Percentiles rank a stretch among this genome's conserved stretches.
Evolutionary conservation across 1,140 invertebrate species (phyloP).

Genomic region (Aleiodes sp.): DNA sequence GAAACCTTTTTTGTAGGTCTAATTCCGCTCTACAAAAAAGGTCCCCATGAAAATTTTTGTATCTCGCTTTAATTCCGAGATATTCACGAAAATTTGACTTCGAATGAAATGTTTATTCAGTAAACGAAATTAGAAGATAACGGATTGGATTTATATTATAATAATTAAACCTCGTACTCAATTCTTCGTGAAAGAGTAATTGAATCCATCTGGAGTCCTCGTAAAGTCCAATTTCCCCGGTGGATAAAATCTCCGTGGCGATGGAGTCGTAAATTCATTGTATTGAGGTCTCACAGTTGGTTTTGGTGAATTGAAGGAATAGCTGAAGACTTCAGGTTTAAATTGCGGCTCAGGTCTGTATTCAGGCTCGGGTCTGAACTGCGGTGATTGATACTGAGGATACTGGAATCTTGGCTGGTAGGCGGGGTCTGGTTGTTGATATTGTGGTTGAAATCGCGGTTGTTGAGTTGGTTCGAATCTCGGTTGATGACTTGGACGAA

Average conservation of each 20-base stretch:
- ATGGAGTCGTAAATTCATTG: constrained; percentile 72
- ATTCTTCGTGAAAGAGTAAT: constrained; percentile 80
- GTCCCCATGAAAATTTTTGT: no score
- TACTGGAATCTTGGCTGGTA: not conserved
- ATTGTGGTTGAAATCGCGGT: constrained; percentile 49
- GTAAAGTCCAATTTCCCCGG: constrained; percentile 85
- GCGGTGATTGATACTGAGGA: constrained; percentile 50
- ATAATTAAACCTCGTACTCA: constrained; percentile 39
- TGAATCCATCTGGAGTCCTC: constrained; percentile 84
- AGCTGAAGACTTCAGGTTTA: constrained; percentile 49
- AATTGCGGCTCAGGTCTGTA: constrained; percentile 45
- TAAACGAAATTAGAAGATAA: not conserved
- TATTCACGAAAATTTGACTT: no score
- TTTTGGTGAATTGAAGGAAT: constrained; percentile 51
- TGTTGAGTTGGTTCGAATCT: constrained; percentile 41
- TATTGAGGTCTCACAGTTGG: constrained; percentile 56
- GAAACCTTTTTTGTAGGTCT: no score
- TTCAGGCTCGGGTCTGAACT: constrained; percentile 49
- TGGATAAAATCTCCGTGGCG: constrained; percentile 78
- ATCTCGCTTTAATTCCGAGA: no score
- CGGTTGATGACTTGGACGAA: constrained; percentile 53
- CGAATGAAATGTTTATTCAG: no score
- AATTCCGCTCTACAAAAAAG: no score
- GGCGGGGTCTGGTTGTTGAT: constrained; percentile 18
- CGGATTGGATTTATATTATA: not conserved